Conservation (phyloP, 1,140 invertebrate species). For the Psix sp. region DNA sequence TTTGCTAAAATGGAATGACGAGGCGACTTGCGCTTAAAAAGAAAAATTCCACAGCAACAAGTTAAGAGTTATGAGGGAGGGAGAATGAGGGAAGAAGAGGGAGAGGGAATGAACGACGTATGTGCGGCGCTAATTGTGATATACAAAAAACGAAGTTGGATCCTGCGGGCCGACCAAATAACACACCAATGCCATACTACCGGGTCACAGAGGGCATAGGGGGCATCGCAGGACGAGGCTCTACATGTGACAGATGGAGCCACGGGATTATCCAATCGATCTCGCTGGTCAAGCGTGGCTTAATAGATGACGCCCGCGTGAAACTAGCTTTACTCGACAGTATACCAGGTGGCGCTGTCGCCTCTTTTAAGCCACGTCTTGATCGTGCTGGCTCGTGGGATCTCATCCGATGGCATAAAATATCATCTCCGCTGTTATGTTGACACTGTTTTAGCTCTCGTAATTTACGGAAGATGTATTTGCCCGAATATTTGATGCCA, state of each 20-base stretch:
- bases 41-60: constrained; percentile 43
- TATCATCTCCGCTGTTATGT: too few relatives aligned
- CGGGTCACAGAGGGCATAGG: constrained; percentile 41
- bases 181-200: constrained; percentile 60
- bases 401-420: constrained; percentile 33
- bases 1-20: constrained; percentile 43
- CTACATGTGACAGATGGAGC: constrained; percentile 1
- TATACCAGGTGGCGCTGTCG: too few relatives aligned
- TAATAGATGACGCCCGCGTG: constrained; percentile 8
- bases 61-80: too few relatives aligned
- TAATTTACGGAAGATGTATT: too few relatives aligned
- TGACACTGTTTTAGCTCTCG: too few relatives aligned
- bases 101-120: constrained; percentile 34
- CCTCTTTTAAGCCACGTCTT: too few relatives aligned
- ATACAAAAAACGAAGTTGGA: constrained; percentile 71
- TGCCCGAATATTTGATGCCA: too few relatives aligned
- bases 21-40: constrained; percentile 25
- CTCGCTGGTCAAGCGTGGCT: not conserved
- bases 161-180: constrained; percentile 52
- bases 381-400: constrained; percentile 24
- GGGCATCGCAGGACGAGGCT: not conserved
- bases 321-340: constrained; percentile 3
- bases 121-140: constrained; percentile 71
- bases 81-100: constrained; percentile 47
- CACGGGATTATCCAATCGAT: too few relatives aligned